Percentiles rank a stretch among this genome's conserved stretches.
phyloP scores from a whole-genome alignment of 2,888 invertebrate species.

The Eupithecia exiguata region DNA sequence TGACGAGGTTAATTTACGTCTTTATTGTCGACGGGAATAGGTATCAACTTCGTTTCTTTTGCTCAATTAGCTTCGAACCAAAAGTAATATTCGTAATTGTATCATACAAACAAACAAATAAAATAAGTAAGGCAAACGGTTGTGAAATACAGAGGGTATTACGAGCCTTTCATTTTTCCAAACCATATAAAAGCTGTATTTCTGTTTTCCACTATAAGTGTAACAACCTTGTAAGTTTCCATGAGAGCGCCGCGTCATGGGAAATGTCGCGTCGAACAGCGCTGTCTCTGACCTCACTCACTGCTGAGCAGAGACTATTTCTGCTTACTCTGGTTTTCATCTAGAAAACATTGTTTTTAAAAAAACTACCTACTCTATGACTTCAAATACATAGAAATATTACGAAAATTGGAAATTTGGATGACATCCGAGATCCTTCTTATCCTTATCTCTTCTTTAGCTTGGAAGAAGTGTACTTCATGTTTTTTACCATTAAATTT shows the following conservation, averaged over 20 bases:
- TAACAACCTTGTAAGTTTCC: conserved; percentile 22
- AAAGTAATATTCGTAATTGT: no score
- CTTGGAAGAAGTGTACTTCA: no score
- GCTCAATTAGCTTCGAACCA: no score
- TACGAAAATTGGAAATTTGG: neutral
- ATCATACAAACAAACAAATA: no score
- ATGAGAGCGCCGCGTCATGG: conserved; percentile 26
- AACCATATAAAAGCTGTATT: neutral
- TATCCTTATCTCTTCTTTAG: no score
- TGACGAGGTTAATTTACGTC: no score
- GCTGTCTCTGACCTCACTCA: conserved; percentile 15
- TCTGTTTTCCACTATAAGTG: neutral
- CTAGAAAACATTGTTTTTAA: no score
- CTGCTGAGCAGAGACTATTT: neutral
- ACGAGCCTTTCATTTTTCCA: neutral
- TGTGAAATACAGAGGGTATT: neutral
- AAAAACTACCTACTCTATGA: no score
- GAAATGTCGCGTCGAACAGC: conserved; percentile 12
- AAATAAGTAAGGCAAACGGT: neutral
- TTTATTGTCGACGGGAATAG: no score
- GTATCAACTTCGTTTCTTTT: no score
- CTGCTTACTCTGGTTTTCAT: neutral
- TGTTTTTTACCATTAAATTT: no score
- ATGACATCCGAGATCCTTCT: neutral
- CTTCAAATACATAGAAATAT: no score